Conservation (phyloP, 1,140 invertebrate genomes). For the Adelges cooleyi region DNA sequence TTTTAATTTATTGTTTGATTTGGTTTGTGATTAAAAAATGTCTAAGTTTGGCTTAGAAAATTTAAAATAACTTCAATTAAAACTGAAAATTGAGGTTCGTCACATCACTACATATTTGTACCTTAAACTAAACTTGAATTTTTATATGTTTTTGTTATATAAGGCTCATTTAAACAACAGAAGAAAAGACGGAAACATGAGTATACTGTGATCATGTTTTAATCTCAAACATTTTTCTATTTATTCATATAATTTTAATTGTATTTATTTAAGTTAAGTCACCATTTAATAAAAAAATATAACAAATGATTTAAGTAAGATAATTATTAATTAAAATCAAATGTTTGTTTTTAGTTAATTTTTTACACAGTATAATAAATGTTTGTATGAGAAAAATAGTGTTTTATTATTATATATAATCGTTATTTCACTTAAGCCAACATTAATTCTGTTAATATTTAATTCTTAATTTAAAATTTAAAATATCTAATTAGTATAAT, state of each 20-base stretch:
- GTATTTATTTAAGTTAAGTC: no score
- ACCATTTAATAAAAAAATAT: no score
- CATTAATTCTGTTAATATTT: no score
- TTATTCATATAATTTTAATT: not conserved
- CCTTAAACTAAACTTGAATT: not conserved
- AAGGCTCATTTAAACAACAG: conserved; percentile 51
- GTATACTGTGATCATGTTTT: conserved; percentile 34
- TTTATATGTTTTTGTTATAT: conserved; percentile 30
- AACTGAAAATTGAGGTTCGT: not conserved
- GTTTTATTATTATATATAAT: no score
- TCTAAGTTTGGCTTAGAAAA: not conserved
- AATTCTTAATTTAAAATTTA: no score
- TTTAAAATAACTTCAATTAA: not conserved
- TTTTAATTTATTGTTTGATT: not conserved
- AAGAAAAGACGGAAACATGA: conserved; percentile 40
- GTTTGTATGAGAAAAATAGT: no score
- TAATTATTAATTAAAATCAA: no score
- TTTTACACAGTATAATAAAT: no score
- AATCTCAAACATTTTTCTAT: not conserved
- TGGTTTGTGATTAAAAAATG: not conserved
- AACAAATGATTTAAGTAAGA: no score
- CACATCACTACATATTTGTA: not conserved
- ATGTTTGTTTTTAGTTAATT: no score
- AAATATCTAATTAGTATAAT: no score
- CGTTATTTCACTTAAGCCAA: no score